Base-by-base conservation (phyloP, 2,113 vertebrate species). In the Bubalus kerabau region DNA sequence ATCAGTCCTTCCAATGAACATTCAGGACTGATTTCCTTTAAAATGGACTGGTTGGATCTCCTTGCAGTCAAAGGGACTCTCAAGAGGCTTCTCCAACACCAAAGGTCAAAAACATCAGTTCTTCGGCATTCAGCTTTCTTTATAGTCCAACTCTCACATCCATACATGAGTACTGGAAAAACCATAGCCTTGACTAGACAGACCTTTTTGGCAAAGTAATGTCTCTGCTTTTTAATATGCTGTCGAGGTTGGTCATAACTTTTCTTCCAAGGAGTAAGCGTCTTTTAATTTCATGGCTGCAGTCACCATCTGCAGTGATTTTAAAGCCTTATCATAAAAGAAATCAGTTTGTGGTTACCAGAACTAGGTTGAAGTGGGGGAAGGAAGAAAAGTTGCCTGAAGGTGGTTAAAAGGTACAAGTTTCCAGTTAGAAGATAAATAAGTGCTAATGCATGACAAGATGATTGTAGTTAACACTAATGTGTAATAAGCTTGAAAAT, bases 201-300 rank as follows among this genome's bases (percentile, higher is more conserved):
- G 67, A 71, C 19, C n/a, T 40, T 40, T 36, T 71, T 36, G 67
- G 5, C 67, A 36, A 40, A 71, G 4, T 36, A 36, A 36, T 71
- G 32, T 23, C 2, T 71, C 19, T 71, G 67, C n/a, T 71, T 71
- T 71, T 71, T 11, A 40, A 71, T 12, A 71, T 71, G 19, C n/a
- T 71, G 0, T 71, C 4, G 0, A 3, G 0, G 2, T 40, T 71
- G n/a, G 67, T 71, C 9, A 23, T 40, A 71, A 23, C 19, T 71
- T 71, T 71, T 23, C 67, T 71, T 71, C 67, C 19, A 71, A 71
- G 19, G n/a, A 71, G 19, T 74, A 74, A 40, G 19, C 5, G 0
- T 74, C 67, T 74, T 74, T 74, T 74, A 12, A 40, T 74, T 40
- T 74, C 67, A 40, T 74, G 67, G n/a, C n/a, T 74, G n/a, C 67